These are phyloP conservation scores for Thinocorus orbignyianus DNA, from an alignment of 2,113 vertebrate genomes.

Conservation along the genomic window DNA sequence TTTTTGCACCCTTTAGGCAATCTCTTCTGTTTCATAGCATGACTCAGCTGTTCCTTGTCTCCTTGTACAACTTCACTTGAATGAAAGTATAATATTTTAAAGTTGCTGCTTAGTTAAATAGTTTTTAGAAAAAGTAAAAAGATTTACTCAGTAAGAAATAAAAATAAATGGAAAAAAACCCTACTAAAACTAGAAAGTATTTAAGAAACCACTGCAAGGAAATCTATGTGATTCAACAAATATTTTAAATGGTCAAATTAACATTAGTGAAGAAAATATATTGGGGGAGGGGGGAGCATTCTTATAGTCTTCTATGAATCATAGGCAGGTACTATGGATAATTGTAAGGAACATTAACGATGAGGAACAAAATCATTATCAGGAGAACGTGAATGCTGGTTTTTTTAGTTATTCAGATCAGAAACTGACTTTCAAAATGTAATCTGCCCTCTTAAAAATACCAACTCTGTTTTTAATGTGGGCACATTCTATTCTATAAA, in stretches of 20 bases:
- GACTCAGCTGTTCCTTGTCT: not conserved
- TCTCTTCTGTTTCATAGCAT: not conserved
- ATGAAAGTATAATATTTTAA: not conserved
- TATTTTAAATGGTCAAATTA: not conserved
- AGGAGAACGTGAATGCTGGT: accelerated
- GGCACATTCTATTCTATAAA: not conserved
- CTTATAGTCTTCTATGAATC: not conserved
- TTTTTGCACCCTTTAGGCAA: not conserved
- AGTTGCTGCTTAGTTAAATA: not conserved
- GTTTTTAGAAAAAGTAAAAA: not conserved
- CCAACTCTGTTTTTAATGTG: not conserved
- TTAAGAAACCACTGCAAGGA: not conserved
- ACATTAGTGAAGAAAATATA: not conserved
- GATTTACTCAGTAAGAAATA: not conserved
- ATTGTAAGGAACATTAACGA: not conserved
- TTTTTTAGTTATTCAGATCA: not conserved
- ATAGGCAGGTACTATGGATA: not conserved
- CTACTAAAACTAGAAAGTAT: not conserved
- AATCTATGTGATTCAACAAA: not conserved
- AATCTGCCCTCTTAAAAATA: not conserved
- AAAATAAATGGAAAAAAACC: accelerated
- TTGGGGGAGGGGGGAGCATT: not conserved
- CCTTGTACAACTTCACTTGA: not conserved
- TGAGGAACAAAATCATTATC: not conserved
- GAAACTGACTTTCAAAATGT: not conserved